phyloP scores from a whole-genome alignment of 2,113 vertebrate species.

The Atrichornis clamosus region DNA sequence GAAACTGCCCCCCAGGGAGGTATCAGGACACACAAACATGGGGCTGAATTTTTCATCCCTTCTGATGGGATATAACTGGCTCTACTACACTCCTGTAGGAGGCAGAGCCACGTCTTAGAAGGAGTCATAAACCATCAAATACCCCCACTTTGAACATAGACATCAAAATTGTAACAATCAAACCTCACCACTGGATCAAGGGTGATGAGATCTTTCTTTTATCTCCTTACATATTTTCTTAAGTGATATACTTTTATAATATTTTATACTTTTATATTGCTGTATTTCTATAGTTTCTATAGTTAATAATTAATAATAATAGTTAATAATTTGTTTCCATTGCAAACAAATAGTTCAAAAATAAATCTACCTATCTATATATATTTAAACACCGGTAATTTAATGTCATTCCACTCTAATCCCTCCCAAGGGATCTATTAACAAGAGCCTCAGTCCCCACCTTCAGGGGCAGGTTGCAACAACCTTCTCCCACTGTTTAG shows the following conservation, averaged over 20 bases:
- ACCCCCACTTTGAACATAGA: too few species aligned
- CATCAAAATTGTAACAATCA: background rate
- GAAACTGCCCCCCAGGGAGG: background rate
- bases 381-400: background rate
- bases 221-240: background rate
- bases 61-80: background rate
- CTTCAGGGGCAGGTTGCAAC: background rate
- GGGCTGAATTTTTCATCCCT: background rate
- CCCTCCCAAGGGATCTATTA: background rate
- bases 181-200: background rate
- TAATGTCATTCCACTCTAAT: background rate
- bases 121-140: background rate
- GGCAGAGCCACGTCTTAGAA: background rate
- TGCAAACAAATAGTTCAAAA: background rate
- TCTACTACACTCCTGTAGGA: background rate
- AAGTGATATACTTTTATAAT: too few species aligned
- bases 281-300: too few species aligned
- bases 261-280: too few species aligned
- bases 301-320: too few species aligned
- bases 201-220: background rate
- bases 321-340: too few species aligned
- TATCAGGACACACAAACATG: background rate
- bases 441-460: background rate
- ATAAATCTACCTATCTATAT: background rate
- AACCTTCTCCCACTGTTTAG: background rate